Conservation (phyloP, 2,797 vertebrate species). For the Microcaecilia unicolor region DNA sequence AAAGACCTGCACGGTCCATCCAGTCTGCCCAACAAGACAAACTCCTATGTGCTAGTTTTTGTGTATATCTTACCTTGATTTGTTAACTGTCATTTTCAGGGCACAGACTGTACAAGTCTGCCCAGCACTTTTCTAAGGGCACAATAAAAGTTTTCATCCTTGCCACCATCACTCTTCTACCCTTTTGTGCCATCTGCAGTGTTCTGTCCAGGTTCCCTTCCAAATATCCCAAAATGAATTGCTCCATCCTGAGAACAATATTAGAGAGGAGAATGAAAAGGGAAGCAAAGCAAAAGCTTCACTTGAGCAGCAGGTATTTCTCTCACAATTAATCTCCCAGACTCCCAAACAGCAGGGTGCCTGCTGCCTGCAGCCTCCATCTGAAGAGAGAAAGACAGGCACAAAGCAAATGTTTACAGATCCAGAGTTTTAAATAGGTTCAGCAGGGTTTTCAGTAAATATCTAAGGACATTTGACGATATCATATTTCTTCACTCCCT, state of each 20-base stretch:
- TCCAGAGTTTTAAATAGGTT: slow-evolving; percentile 6
- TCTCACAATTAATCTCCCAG: slow-evolving; percentile 20
- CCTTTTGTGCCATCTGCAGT: background rate
- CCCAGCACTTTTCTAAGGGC: background rate
- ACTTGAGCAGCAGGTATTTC: background rate
- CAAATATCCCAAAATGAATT: background rate
- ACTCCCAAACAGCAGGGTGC: background rate
- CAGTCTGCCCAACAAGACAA: too few species aligned
- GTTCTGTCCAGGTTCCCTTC: slow-evolving; percentile 4
- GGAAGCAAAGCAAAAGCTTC: slow-evolving; percentile 7
- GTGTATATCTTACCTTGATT: too few species aligned
- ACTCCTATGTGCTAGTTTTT: too few species aligned
- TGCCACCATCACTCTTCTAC: background rate
- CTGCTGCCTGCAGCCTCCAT: slow-evolving; percentile 2
- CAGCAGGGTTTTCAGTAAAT: background rate
- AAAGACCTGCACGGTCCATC: too few species aligned
- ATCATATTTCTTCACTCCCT: too few species aligned
- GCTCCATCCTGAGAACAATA: background rate
- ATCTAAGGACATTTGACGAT: too few species aligned
- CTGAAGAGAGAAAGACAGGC: background rate
- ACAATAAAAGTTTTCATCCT: background rate
- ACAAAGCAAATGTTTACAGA: slow-evolving; percentile 10
- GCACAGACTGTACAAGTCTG: too few species aligned
- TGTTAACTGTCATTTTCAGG: too few species aligned
- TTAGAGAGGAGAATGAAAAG: background rate